A percentile compares a stretch with the other conserved stretches of the same genome.
These are phyloP conservation scores for Noctua janthe DNA, from an alignment of 2,888 invertebrate species.

Conservation along the genomic window DNA sequence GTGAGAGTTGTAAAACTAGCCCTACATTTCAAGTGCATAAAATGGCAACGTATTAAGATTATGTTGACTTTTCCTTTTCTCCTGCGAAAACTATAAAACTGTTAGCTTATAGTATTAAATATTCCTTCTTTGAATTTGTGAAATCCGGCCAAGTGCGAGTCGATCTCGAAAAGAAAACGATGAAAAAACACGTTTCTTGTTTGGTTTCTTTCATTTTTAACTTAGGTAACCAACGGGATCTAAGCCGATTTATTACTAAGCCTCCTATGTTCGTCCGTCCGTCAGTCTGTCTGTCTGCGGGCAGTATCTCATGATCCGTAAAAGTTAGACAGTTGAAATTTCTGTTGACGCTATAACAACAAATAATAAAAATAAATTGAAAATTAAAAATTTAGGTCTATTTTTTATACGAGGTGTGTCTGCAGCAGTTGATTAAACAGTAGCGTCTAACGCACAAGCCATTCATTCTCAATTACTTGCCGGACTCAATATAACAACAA, in stretches of 20 bases:
- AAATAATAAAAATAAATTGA: too few relatives aligned
- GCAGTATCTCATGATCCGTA: too few relatives aligned
- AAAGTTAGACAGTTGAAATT: too few relatives aligned
- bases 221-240: too few relatives aligned
- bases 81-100: background rate
- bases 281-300: too few relatives aligned
- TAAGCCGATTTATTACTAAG: too few relatives aligned
- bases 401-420: background rate
- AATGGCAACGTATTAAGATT: background rate
- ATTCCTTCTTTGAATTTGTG: background rate
- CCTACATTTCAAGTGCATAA: background rate
- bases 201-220: background rate
- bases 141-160: background rate
- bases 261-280: too few relatives aligned
- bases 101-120: background rate
- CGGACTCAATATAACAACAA: slow-evolving; percentile 49
- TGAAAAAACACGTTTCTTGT: background rate
- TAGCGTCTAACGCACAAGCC: slow-evolving; percentile 12
- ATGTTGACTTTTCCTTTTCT: background rate
- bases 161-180: background rate
- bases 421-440: slow-evolving; percentile 16
- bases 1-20: background rate
- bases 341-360: too few relatives aligned
- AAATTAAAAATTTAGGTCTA: too few relatives aligned
- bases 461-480: slow-evolving; percentile 18